Conservation (phyloP, 2,888 invertebrate genomes). For the Hirudinaria manillensis region DNA sequence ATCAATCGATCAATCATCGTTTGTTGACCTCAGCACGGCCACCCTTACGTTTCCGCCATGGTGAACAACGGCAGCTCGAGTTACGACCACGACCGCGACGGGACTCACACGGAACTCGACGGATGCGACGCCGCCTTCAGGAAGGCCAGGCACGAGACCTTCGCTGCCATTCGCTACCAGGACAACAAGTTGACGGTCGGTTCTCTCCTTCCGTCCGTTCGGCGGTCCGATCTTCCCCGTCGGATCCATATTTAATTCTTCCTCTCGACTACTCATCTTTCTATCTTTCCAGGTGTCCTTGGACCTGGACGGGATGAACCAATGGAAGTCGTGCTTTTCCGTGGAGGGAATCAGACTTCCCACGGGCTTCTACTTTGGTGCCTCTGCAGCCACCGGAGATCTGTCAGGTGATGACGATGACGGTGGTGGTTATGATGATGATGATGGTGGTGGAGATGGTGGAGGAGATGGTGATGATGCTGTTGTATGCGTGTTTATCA, state of each 20-base stretch:
- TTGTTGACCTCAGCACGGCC: constrained; percentile 71
- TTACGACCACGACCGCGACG: constrained; percentile 97
- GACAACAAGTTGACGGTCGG: constrained; percentile 73
- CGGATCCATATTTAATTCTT: background rate
- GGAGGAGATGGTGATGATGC: background rate
- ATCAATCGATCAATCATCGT: too few relatives aligned
- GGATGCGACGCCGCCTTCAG: constrained; percentile 95
- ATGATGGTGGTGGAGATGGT: background rate
- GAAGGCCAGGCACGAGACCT: constrained; percentile 82
- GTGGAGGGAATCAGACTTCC: constrained; percentile 84
- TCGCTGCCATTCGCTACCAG: constrained; percentile 82
- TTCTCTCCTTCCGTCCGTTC: constrained; percentile 13
- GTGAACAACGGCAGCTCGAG: constrained; percentile 87
- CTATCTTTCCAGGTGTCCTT: constrained; percentile 67
- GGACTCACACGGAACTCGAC: constrained; percentile 91
- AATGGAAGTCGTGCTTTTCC: constrained; percentile 86
- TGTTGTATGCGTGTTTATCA: background rate
- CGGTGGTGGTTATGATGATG: background rate
- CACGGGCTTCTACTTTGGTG: constrained; percentile 87
- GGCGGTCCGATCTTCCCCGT: background rate
- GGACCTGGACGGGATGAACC: constrained; percentile 82
- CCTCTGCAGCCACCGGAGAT: constrained; percentile 93
- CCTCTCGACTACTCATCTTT: background rate
- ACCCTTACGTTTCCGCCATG: constrained; percentile 97
- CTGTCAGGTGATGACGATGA: constrained; percentile 58